Evolutionary conservation across 1,140 invertebrate genomes (phyloP), one percentile per base, ranked within the genome.

Genomic region (Pseudomyrmex pallidus): DNA sequence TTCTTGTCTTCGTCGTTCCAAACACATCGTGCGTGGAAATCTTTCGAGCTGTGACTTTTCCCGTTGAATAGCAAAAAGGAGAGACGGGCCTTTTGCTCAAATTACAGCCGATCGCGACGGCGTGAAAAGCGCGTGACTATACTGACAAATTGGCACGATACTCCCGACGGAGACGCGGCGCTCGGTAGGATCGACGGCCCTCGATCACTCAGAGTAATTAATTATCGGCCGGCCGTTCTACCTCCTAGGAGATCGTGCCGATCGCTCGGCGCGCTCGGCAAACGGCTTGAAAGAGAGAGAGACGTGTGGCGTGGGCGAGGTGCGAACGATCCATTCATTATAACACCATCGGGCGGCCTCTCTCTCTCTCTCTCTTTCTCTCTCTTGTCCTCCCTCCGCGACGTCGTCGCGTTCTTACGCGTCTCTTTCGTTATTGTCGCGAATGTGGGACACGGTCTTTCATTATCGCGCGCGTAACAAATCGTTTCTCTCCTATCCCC

Each of bases 281-380:
- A 70, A 44, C 68, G 50, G 44, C 52, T 68, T 7, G 35, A 35
- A 35, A 35, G 35, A 13, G 66, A 77, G 83, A 80, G 57, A 87
- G 64, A 87, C 35, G 64, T 15, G 20, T 48, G 73, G 86, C 88
- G 89, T 90, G 89, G 89, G 89, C 88, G 89, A 90, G 84, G 89
- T 83, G 88, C 66, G 82, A 89, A 90, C 86, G 86, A 87, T 90
- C 83, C 86, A 90, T 89, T 90, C 89, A 89, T 90, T 89, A 86
- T 70, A 77, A 10, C 85, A 57, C 85, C 78, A 88, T 85, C 80
- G 84, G 4, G 74, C 78, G 68, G 63, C 17, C 54, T 17, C 17
- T 50, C 44, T 35, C 35, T 35, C 35, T 35, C 35, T 35, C 5
- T 35, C 5, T 35, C 35, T 35, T 5, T 35, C 56, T 82, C 50